These are phyloP conservation scores for Gymnarchus niloticus DNA, from an alignment of 2,113 vertebrate species.

Conservation along the genomic window DNA sequence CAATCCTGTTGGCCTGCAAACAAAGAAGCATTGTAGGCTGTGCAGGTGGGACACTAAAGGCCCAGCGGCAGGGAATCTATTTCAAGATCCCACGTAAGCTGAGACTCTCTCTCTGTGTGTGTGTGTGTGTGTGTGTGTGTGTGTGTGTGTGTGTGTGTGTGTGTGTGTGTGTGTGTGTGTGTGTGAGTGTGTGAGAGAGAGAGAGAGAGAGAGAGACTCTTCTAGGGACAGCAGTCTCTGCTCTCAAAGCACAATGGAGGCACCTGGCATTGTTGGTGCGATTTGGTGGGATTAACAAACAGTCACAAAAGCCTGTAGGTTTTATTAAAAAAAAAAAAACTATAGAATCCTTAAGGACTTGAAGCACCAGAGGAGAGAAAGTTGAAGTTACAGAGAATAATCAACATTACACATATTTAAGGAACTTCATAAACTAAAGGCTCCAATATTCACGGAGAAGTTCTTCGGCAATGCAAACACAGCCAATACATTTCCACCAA, in stretches of 20 bases:
- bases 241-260: slow-evolving; percentile 24
- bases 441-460: background rate
- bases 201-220: background rate
- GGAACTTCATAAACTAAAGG: background rate
- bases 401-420: background rate
- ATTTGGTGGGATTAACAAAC: background rate
- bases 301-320: background rate
- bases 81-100: slow-evolving; percentile 40
- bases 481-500: background rate
- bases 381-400: background rate
- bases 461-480: background rate
- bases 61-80: slow-evolving; percentile 38
- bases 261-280: background rate
- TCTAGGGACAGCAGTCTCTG: slow-evolving; percentile 24
- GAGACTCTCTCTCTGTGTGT: background rate
- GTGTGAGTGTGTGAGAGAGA: background rate
- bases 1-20: slow-evolving; percentile 44
- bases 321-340: background rate
- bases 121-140: background rate
- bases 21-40: slow-evolving; percentile 60
- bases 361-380: background rate
- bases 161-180: no score
- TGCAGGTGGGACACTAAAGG: slow-evolving; percentile 54
- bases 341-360: background rate
- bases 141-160: background rate